phyloP scores from a whole-genome alignment of 2,888 invertebrate species.

The Brachypalpus laphriformis region DNA sequence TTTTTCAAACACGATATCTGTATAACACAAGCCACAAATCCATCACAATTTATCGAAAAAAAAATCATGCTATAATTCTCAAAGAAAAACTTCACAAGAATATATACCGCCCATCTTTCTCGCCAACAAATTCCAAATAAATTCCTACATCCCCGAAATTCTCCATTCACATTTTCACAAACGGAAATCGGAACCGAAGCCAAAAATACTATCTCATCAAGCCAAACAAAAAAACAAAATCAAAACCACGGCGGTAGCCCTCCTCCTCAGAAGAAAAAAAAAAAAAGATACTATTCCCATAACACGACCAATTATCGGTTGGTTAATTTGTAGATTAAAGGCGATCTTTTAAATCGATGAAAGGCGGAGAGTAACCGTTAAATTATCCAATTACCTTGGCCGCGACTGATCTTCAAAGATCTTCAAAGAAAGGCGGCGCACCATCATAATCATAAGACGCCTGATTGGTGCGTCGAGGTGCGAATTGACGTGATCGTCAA shows the following conservation, averaged over 20 bases:
- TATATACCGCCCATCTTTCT: not conserved
- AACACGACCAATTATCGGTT: slow-evolving; percentile 51
- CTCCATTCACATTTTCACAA: not conserved
- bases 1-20: too few species aligned
- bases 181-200: slow-evolving; percentile 14
- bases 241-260: not conserved
- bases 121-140: slow-evolving; percentile 16
- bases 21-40: too few species aligned
- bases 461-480: slow-evolving; percentile 63
- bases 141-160: not conserved
- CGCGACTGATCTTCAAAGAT: slow-evolving; percentile 61
- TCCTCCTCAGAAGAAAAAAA: not conserved
- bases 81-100: not conserved
- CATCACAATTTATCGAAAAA: not conserved
- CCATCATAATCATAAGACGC: slow-evolving; percentile 55
- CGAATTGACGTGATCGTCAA: slow-evolving; percentile 59
- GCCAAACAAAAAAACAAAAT: not conserved
- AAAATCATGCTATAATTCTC: not conserved
- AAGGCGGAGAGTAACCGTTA: slow-evolving; percentile 55
- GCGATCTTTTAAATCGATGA: slow-evolving; percentile 40
- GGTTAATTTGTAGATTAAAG: slow-evolving; percentile 63
- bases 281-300: slow-evolving; percentile 32
- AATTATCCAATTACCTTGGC: slow-evolving; percentile 54
- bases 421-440: slow-evolving; percentile 54
- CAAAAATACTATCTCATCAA: slow-evolving; percentile 12